Base-by-base conservation (phyloP, 1,140 invertebrate species). In the Grapholita molesta region DNA sequence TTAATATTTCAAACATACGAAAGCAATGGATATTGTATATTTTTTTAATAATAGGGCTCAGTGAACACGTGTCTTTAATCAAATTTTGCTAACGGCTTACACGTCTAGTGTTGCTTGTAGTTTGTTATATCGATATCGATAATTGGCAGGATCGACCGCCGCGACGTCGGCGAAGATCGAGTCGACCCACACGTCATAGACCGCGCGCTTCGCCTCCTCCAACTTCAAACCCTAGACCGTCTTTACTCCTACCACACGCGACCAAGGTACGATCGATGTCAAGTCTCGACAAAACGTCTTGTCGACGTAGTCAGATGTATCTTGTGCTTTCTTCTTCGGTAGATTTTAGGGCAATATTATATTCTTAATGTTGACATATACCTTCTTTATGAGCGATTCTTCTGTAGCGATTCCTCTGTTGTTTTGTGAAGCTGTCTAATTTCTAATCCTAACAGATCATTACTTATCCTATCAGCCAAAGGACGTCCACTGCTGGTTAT, bases 221-320 rank as follows among this genome's bases (percentile, higher is more conserved):
- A 90, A 79, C 86, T 92, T 73, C 86, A 91, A 81, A 89, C 88
- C 73, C 86, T 91, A 78, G 89, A 92, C 85, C 87, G 85, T 85
- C 84, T 89, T 83, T 91, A 92, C 89, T 89, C 89, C 87, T 91
- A 91, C 84, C 89, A 92, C 85, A 90, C 83, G 67, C 89, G 91
- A 86, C 91, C 91, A 90, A 92, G 91, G 91, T 92, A 92, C 87
- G 89, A 86, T 89, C 86, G 86, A 88, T 88, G 85, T 90, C 65
- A 25, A 30, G 12, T 61, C 23, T 61, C 55, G 55, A 61, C 30
- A 32, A 55, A 32, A 30, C 55, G 55, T 61, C 25, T 30, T 66
- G 6, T 66, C 24, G 24, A 66, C 65, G 18, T 48, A 28, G 24
- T 24, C 35, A 12, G 24, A 48, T 48, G 65, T 64, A 5, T 65